phyloP scores from a whole-genome alignment of 2,888 invertebrate species.

The Eumerus sabulonum region DNA sequence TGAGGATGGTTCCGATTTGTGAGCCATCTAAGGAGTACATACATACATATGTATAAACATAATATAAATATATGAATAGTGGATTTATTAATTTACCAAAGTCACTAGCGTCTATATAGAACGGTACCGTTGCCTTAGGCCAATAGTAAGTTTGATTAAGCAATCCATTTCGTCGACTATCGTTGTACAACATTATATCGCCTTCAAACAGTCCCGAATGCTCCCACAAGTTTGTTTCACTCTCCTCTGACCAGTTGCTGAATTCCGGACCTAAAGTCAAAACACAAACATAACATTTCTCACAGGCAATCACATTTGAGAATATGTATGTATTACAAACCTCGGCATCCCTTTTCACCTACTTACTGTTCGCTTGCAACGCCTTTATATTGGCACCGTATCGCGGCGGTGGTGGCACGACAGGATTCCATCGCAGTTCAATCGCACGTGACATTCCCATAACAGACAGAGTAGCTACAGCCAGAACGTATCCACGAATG shows the following conservation, averaged over 20 bases:
- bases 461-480: constrained; percentile 46
- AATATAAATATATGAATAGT: too few species aligned
- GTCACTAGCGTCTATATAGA: constrained; percentile 80
- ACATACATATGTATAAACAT: background rate
- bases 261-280: constrained; percentile 74
- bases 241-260: constrained; percentile 79
- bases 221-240: constrained; percentile 81
- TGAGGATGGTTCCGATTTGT: constrained; percentile 80
- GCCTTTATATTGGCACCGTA: constrained; percentile 75
- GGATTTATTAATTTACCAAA: constrained; percentile 78
- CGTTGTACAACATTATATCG: constrained; percentile 81
- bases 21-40: constrained; percentile 77
- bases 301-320: constrained; percentile 47
- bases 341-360: constrained; percentile 59
- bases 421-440: constrained; percentile 68
- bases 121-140: constrained; percentile 81
- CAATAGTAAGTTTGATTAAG: constrained; percentile 79
- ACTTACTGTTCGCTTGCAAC: constrained; percentile 75
- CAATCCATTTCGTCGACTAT: constrained; percentile 78
- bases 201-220: constrained; percentile 82
- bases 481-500: constrained; percentile 53
- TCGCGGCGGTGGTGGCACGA: constrained; percentile 73
- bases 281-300: constrained; percentile 54
- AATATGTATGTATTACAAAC: constrained; percentile 59
- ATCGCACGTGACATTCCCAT: constrained; percentile 34